Base-by-base conservation (phyloP, 2,113 vertebrate species). In the Lasiurus borealis region DNA sequence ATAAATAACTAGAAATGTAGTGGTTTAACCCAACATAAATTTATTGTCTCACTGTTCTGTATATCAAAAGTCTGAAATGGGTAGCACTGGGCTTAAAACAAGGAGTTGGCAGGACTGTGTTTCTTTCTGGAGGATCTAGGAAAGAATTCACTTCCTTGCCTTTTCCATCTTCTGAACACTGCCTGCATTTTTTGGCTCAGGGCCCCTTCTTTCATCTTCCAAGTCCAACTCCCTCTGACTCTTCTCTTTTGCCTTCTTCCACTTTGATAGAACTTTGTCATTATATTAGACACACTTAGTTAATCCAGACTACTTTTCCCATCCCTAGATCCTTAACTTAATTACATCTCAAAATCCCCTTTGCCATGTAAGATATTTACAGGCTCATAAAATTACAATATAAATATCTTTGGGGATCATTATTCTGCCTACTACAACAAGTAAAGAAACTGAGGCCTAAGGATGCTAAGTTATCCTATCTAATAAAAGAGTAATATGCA, bases 1-100 rank as follows among this genome's bases (percentile, higher is more conserved):
- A 81, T 29, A 96, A 94, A 52, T 84, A 84, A 87, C 44, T 40
- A 90, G 46, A 87, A 86, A 73, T 34, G 78, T 85, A 93, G 44
- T 64, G 50, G 27, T 21, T 83, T 88, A 52, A 91, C 54, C 77
- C 0, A 84, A 78, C 25, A 90, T 12, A 75, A 68, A 77, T 68
- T 10, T 75, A 69, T 69, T 76, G 59, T 59, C 31, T 94, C 77
- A 52, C 4, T 84, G 23, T 84, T 91, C 80, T 88, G 1, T 52
- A 93, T 29, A 50, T 75, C 85, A 92, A 52, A 92, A 68, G 46
- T 52, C 5, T 93, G 46, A 93, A 94, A 82, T 85, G 6, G 1
- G 14, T 81, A 59, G 87, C 77, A 81, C 16, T 52, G 34, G 64
- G 11, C 14, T 69, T 59, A 88, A 87, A 75, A 83, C 14, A 92